Evolutionary conservation across 35 echinoderm and acorn worm species (phyloP), one percentile per base, ranked within the genome.

Genomic region (Apostichopus parvimensis): DNA sequence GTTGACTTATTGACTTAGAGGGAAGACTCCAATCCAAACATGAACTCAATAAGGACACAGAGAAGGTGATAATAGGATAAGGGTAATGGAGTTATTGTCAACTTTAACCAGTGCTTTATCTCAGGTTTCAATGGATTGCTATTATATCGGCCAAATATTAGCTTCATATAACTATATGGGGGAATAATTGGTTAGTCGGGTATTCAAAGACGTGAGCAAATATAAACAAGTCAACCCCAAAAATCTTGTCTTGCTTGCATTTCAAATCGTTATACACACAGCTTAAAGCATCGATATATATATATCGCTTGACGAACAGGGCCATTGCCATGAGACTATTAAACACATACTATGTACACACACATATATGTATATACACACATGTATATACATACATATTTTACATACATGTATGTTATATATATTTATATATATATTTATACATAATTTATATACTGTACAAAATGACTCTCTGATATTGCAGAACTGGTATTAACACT

Each of bases 1-100:
- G 68, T 88, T 88, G 86, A 88, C 86, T 72, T 88, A 28, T 88
- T 88, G 86, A 88, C 86, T 88, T 88, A 65, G 68, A 53, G 86
- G 86, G 86, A 68, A 88, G 68, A 72, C 23, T 88, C 86, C 81
- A 88, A 68, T 72, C 68, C 54, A 88, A 88, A 88, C 86, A 88
- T 88, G 86, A 88, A 88, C 86, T 88, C 21, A 53, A 88, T 88
- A 64, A 75, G 86, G 86, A 88, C 86, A 88, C 54, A 58, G 81
- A 71, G 62, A 68, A 82, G 62, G 86, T 75, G 86, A 88, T 88
- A 88, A 88, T 52, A 88, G 81, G 81, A 84, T 84, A 84, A 84
- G 81, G 58, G 81, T 18, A 52, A 59, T 55, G 54, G 53, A 84
- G 55, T 17, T 84, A 84, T 84, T 84, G 81, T 84, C 81, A 84